Evolutionary conservation across 1,140 invertebrate species (phyloP).

Genomic region (Drosophila kikkawai): DNA sequence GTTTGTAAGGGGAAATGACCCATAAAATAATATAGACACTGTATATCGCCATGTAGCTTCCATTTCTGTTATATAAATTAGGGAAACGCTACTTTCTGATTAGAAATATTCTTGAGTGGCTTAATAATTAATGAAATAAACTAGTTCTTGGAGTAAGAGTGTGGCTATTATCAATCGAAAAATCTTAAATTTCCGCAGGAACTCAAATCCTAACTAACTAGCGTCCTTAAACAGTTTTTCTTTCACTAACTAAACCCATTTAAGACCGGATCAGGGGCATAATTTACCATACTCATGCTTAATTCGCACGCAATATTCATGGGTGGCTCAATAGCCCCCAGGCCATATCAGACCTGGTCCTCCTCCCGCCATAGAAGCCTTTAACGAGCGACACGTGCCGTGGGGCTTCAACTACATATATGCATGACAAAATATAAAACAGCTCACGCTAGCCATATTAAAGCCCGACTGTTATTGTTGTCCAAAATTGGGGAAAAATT

Average conservation of each 20-base stretch:
- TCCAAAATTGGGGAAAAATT: slow-evolving; percentile 41
- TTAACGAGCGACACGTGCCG: slow-evolving; percentile 51
- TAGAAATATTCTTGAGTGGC: neutral
- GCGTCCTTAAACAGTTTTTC: neutral
- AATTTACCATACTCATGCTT: slow-evolving; percentile 15
- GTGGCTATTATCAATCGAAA: neutral
- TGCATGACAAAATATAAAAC: slow-evolving; percentile 31
- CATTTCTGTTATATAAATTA: neutral
- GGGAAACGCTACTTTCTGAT: neutral
- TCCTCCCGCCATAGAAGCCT: slow-evolving; percentile 22
- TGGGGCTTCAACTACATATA: slow-evolving; percentile 24
- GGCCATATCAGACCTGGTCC: slow-evolving; percentile 1
- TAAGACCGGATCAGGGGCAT: slow-evolving; percentile 25
- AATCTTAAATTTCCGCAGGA: neutral
- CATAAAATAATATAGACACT: neutral
- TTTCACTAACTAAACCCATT: slow-evolving; percentile 3
- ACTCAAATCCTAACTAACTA: neutral
- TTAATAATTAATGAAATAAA: neutral
- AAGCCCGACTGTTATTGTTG: slow-evolving; percentile 36
- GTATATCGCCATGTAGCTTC: neutral
- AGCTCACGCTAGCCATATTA: slow-evolving; percentile 48
- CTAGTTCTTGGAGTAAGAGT: neutral
- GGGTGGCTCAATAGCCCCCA: neutral
- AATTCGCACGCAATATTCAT: slow-evolving; percentile 31
- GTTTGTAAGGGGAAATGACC: slow-evolving; percentile 16